A percentile compares a stretch with the other conserved stretches of the same genome.
Conservation (phyloP, 2,113 vertebrate genomes). For the Natator depressus region DNA sequence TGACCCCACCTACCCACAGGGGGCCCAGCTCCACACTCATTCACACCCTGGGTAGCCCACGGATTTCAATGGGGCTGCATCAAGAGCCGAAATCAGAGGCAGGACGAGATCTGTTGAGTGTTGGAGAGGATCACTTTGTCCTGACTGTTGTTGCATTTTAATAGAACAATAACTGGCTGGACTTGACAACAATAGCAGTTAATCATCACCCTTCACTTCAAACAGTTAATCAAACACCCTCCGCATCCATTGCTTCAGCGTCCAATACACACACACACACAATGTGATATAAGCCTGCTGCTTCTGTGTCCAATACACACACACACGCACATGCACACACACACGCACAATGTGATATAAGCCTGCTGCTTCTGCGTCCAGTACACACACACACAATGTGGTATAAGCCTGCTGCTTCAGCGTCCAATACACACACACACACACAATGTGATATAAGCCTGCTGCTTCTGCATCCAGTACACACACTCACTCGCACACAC, state of each 20-base stretch:
- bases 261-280: not conserved
- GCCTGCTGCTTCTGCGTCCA: not conserved
- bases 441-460: too few relatives aligned
- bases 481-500: too few relatives aligned
- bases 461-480: not conserved
- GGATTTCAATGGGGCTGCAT: not conserved
- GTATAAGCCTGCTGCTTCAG: too few relatives aligned
- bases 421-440: not conserved
- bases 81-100: not conserved
- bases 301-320: not conserved
- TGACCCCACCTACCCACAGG: too few relatives aligned
- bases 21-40: not conserved
- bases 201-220: not conserved
- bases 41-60: not conserved
- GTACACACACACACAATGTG: too few relatives aligned
- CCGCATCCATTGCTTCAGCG: too few relatives aligned
- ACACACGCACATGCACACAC: too few relatives aligned
- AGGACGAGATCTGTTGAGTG: not conserved
- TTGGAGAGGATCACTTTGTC: not conserved
- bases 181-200: not conserved
- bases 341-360: too few relatives aligned
- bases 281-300: too few relatives aligned
- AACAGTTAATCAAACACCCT: not conserved
- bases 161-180: not conserved
- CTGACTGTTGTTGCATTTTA: not conserved